Base-by-base conservation (phyloP, 2,113 vertebrate species). In the Melospiza georgiana region DNA sequence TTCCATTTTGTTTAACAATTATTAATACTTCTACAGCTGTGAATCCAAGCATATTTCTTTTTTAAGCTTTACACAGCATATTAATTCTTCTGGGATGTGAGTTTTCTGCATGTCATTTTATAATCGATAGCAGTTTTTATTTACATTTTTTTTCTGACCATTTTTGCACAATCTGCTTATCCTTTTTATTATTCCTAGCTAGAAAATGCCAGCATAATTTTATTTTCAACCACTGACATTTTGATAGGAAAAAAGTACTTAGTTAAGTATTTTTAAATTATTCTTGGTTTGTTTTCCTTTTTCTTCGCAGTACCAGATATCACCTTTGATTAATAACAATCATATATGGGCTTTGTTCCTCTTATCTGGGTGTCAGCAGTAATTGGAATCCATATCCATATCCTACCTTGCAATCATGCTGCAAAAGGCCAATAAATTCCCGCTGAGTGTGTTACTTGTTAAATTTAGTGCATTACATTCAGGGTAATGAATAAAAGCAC, bases 351-450 rank as follows among this genome's bases (percentile, higher is more conserved):
- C 93, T 98, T 97, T 98, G 87, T 97, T 97, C 97, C 90, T 96
- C 96, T 98, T 97, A 97, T 97, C 97, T 97, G 84, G 54, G 87
- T 97, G 97, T 98, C 97, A 97, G 96, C 97, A 97, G 96, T 98
- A 98, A 98, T 97, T 98, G 97, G 97, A 97, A 97, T 98, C 97
- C 97, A 98, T 97, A 98, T 96, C 97, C 97, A 97, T 97, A 98
- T 93, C 95, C 93, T 95, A 98, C 95, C 95, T 98, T 97, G 97
- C 96, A 97, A 94, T 97, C 97, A 96, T 92, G 95, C 97, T 97
- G 95, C 97, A 98, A 97, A 98, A 98, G 97, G 96, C 96, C 97
- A 98, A 97, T 98, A 98, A 98, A 98, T 98, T 98, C 97, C 97
- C 46, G 63, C 97, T 97, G 97, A 98, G 98, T 97, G 96, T 97